phyloP scores from a whole-genome alignment of 2,888 invertebrate genomes.

The Onchidella celtica region DNA sequence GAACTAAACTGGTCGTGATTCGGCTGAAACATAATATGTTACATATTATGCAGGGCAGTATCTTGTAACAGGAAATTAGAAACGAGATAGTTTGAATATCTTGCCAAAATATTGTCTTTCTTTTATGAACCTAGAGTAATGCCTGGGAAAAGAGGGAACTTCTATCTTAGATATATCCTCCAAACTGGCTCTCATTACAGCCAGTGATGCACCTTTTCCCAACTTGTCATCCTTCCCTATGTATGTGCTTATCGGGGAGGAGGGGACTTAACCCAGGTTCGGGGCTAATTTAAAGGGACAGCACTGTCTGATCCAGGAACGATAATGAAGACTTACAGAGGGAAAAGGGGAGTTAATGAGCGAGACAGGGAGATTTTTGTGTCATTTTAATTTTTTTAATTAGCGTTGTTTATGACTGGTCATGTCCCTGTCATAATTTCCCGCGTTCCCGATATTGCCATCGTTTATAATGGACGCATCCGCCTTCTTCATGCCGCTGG shows the following conservation, averaged over 20 bases:
- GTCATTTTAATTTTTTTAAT: constrained; percentile 26
- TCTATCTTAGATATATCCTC: too few relatives aligned
- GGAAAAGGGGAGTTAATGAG: constrained; percentile 23
- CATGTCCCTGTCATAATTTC: constrained; percentile 24
- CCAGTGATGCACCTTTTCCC: neutral
- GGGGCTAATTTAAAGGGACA: constrained; percentile 14
- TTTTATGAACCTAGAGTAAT: too few relatives aligned
- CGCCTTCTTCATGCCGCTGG: too few relatives aligned
- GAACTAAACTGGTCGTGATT: too few relatives aligned
- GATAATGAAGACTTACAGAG: constrained; percentile 20
- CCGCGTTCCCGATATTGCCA: neutral
- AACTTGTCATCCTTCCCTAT: neutral
- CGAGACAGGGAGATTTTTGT: neutral
- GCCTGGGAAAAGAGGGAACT: too few relatives aligned
- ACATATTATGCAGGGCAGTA: too few relatives aligned
- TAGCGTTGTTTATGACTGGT: constrained; percentile 10
- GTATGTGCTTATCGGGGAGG: neutral
- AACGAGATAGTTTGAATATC: too few relatives aligned
- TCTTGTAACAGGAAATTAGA: too few relatives aligned
- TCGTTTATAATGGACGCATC: too few relatives aligned
- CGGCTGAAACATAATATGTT: too few relatives aligned
- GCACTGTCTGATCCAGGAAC: neutral
- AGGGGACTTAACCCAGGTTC: neutral
- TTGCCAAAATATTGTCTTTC: too few relatives aligned
- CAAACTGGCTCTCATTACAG: too few relatives aligned